phyloP scores from a whole-genome alignment of 2,888 invertebrate genomes.

The Fragum fragum region DNA sequence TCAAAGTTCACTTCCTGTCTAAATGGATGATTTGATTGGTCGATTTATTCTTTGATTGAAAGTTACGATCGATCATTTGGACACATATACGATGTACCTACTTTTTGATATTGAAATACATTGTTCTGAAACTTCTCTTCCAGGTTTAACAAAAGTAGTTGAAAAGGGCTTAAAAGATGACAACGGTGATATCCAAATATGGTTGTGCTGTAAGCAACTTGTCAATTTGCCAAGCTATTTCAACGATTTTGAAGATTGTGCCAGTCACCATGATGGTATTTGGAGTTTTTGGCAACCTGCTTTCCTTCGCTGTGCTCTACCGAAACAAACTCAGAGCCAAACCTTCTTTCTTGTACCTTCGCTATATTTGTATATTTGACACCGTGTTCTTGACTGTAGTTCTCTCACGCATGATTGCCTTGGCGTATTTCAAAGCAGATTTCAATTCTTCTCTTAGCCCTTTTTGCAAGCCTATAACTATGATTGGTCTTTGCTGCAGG shows the following conservation, averaged over 20 bases:
- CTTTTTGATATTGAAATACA: no score
- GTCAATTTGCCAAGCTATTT: neutral
- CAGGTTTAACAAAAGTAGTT: no score
- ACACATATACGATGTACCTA: no score
- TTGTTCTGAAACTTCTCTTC: no score
- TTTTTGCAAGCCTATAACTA: neutral
- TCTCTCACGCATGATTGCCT: neutral
- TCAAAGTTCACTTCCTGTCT: no score
- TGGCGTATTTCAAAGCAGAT: neutral
- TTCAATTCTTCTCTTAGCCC: neutral
- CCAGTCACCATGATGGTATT: neutral
- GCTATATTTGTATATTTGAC: neutral
- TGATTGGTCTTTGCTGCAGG: neutral
- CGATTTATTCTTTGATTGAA: no score
- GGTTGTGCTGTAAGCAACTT: neutral
- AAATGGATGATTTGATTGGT: no score
- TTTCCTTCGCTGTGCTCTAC: neutral
- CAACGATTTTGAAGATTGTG: neutral
- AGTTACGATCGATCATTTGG: no score
- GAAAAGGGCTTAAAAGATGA: no score
- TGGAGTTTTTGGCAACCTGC: neutral
- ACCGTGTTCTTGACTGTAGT: neutral
- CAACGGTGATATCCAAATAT: neutral
- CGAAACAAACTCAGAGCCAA: neutral
- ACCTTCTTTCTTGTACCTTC: neutral